These are phyloP conservation scores for Chrysodeixis includens DNA, from an alignment of 2,888 invertebrate species.

Conservation along the genomic window DNA sequence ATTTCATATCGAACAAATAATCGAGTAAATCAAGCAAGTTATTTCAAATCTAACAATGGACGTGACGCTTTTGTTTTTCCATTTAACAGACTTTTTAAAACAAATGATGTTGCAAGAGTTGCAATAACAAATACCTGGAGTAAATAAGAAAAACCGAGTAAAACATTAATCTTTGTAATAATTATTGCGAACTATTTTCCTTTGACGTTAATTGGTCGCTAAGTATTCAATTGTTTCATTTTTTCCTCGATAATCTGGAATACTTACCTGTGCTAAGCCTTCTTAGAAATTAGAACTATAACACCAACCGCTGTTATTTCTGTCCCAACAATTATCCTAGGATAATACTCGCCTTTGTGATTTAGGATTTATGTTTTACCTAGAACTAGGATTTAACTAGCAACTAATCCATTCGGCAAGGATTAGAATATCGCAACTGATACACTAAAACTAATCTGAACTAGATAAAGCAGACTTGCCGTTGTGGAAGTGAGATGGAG, in stretches of 20 bases:
- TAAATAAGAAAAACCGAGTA: background rate
- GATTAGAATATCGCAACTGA: background rate
- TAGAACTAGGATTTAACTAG: background rate
- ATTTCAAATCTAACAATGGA: background rate
- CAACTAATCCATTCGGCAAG: background rate
- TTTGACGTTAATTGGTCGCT: constrained; percentile 9
- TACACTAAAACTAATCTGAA: background rate
- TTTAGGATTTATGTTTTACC: background rate
- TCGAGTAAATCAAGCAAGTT: background rate
- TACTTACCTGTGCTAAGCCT: background rate
- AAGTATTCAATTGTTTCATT: constrained; percentile 13
- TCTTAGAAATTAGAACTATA: background rate
- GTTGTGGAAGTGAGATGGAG: too few species aligned
- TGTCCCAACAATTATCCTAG: background rate
- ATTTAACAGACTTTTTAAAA: constrained; percentile 9
- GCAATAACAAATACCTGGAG: constrained; percentile 11
- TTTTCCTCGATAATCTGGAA: constrained; percentile 11
- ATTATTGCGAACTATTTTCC: constrained; percentile 17
- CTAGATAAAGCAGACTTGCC: too few species aligned
- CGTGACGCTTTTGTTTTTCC: constrained; percentile 3
- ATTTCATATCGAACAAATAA: background rate
- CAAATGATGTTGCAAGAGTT: constrained; percentile 7
- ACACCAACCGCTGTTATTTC: background rate
- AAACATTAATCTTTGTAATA: constrained; percentile 14
- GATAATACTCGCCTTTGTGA: background rate